phyloP scores from a whole-genome alignment of 2,888 invertebrate species.

The Ferdinandea cuprea region DNA sequence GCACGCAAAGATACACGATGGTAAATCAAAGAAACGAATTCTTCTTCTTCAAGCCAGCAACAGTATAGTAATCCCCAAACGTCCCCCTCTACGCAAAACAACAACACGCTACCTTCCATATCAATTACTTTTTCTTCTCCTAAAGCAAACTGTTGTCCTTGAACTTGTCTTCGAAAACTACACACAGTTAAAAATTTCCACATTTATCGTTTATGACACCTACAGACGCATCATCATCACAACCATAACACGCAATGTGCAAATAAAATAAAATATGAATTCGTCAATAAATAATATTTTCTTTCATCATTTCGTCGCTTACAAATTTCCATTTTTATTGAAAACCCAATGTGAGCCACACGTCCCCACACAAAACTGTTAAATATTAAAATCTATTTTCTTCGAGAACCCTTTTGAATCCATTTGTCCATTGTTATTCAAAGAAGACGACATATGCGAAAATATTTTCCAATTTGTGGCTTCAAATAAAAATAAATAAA shows the following conservation, averaged over 20 bases:
- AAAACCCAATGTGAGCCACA: neutral
- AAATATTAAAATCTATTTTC: neutral
- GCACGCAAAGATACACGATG: no score
- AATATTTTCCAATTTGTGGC: slow-evolving; percentile 1
- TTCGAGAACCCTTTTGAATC: neutral
- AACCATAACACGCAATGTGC: neutral
- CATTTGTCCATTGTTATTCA: neutral
- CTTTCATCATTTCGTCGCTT: neutral
- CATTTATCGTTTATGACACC: neutral
- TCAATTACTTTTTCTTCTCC: no score
- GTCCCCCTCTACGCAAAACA: no score
- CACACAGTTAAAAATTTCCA: neutral
- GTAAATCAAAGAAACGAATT: no score
- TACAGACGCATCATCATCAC: neutral
- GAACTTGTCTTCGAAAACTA: neutral
- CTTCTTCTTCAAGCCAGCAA: no score
- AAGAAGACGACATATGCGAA: neutral
- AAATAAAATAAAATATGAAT: neutral
- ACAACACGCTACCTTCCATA: no score
- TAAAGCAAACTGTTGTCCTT: neutral
- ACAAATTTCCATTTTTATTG: neutral
- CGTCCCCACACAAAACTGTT: neutral
- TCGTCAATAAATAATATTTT: neutral
- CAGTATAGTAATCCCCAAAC: no score
- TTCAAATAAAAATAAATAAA: neutral